These are phyloP conservation scores for Pygoscelis adeliae DNA, from an alignment of 2,113 vertebrate genomes.

Conservation along the genomic window DNA sequence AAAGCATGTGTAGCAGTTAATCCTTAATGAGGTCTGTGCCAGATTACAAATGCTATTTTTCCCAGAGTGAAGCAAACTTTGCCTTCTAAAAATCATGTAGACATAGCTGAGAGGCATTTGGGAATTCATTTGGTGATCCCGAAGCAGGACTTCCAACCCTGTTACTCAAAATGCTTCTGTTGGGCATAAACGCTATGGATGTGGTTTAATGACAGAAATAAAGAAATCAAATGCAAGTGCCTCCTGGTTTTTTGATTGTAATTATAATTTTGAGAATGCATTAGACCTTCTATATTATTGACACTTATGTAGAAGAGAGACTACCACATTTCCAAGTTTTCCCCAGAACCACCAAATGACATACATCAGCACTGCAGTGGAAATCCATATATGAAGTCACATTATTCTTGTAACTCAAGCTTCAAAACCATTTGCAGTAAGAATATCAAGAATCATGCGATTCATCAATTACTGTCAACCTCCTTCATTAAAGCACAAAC, in stretches of 20 bases:
- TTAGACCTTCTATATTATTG: background rate
- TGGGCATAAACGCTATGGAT: background rate
- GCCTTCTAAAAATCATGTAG: background rate
- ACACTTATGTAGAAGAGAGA: background rate
- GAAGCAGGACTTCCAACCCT: background rate
- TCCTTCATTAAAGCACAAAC: background rate
- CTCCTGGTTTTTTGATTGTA: background rate
- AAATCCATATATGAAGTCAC: background rate
- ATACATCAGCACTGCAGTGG: background rate
- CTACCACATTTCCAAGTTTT: background rate
- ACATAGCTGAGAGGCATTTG: background rate
- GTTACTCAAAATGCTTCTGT: background rate
- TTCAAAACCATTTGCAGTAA: background rate
- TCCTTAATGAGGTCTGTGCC: background rate
- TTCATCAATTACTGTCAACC: background rate
- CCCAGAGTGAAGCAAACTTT: background rate
- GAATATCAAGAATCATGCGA: background rate
- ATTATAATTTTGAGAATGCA: background rate
- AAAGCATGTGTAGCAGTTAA: background rate
- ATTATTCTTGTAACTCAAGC: background rate
- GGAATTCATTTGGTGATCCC: background rate
- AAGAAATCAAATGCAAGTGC: background rate
- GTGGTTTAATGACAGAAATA: background rate
- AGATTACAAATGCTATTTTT: background rate
- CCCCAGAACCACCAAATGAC: background rate